A percentile compares a stretch with the other conserved stretches of the same genome.
These are phyloP conservation scores for Chrosomus eos DNA, from an alignment of 2,797 vertebrate genomes.

Conservation along the genomic window DNA sequence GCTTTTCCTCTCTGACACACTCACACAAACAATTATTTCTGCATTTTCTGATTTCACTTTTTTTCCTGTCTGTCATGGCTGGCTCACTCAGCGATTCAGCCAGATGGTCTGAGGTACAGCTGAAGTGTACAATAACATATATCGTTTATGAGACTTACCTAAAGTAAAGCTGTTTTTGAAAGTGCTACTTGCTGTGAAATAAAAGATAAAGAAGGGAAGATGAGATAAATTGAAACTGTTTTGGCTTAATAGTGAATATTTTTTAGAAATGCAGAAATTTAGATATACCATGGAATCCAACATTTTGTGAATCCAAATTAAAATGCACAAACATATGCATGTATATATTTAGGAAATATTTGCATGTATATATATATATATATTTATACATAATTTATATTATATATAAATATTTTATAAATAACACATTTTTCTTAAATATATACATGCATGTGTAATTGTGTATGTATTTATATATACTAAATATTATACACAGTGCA, in stretches of 20 bases:
- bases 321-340: too few species aligned
- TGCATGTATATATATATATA: too few species aligned
- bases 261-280: neutral
- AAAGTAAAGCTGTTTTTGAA: conserved; percentile 89
- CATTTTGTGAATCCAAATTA: neutral
- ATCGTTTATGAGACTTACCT: conserved; percentile 76
- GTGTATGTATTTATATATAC: too few species aligned
- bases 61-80: neutral
- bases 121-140: conserved; percentile 58
- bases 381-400: too few species aligned
- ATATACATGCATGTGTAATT: too few species aligned
- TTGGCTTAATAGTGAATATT: conserved; percentile 27
- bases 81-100: conserved; percentile 10
- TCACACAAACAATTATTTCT: neutral
- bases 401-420: too few species aligned
- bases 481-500: too few species aligned
- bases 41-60: neutral
- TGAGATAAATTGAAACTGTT: conserved; percentile 41
- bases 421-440: too few species aligned
- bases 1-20: neutral
- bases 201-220: conserved; percentile 36
- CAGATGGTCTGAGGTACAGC: conserved; percentile 6
- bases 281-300: neutral
- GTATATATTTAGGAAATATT: too few species aligned
- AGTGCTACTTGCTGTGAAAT: conserved; percentile 83